Conservation (phyloP, 2,113 vertebrate species). For the Cephalopterus ornatus region DNA sequence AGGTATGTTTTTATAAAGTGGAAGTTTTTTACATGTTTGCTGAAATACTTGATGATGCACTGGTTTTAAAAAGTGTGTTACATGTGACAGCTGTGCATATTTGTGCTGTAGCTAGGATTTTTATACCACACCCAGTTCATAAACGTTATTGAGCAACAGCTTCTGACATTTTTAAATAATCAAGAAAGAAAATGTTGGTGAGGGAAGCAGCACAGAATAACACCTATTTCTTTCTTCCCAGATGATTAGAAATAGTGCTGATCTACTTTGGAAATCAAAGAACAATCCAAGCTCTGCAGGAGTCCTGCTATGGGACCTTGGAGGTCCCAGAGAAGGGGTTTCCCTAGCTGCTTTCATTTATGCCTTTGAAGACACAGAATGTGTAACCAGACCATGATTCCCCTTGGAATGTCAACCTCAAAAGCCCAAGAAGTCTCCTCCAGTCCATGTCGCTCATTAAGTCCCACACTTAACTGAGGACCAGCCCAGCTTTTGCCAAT, state of each 20-base stretch:
- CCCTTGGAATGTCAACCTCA: background rate
- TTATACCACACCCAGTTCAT: background rate
- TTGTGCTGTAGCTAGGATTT: background rate
- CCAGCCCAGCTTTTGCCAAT: background rate
- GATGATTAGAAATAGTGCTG: background rate
- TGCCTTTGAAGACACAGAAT: background rate
- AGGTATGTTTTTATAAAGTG: background rate
- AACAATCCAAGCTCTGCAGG: background rate
- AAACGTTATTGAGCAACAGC: background rate
- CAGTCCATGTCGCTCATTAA: background rate
- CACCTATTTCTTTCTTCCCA: background rate
- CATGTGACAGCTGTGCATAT: background rate
- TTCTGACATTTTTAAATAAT: background rate
- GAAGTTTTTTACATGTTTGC: slow-evolving; percentile 9
- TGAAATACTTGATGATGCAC: background rate
- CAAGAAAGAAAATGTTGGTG: background rate
- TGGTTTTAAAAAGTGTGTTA: background rate
- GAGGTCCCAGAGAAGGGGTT: background rate
- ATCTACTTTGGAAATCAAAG: background rate
- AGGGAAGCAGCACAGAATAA: background rate
- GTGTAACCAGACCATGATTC: background rate
- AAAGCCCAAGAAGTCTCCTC: background rate
- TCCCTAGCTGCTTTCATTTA: background rate
- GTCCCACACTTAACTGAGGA: background rate
- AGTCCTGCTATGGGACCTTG: background rate